A percentile compares a stretch with the other conserved stretches of the same genome.
These are phyloP conservation scores for Leucophenga varia DNA, from an alignment of 1,140 invertebrate genomes.

Conservation along the genomic window DNA sequence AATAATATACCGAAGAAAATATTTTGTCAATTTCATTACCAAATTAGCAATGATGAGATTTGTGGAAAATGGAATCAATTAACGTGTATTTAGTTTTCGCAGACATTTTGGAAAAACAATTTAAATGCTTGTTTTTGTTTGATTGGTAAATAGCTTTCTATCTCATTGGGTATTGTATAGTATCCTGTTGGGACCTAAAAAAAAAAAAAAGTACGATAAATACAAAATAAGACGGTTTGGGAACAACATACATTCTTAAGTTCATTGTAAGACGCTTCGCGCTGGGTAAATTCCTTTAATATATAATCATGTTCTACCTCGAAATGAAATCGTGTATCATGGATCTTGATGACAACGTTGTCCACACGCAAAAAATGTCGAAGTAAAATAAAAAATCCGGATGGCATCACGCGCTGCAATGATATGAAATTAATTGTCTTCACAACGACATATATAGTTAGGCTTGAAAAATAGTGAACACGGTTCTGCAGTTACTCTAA, in stretches of 20 bases:
- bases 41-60: no score
- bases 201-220: background rate
- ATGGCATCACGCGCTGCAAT: constrained; percentile 91
- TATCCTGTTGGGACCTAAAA: background rate
- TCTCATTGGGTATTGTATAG: background rate
- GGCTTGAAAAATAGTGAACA: no score
- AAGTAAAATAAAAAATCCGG: constrained; percentile 87
- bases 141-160: background rate
- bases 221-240: no score
- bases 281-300: constrained; percentile 74
- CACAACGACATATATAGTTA: no score
- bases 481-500: no score
- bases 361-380: constrained; percentile 94
- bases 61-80: no score
- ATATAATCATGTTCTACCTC: constrained; percentile 75
- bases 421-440: no score
- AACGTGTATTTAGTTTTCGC: no score
- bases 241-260: constrained; percentile 52
- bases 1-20: no score
- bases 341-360: constrained; percentile 82
- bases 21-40: no score
- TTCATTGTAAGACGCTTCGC: constrained; percentile 70
- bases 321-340: constrained; percentile 91
- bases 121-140: background rate
- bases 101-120: no score